Evolutionary conservation across 1,140 invertebrate species (phyloP).

Genomic region (Drosophila fuyamai): DNA sequence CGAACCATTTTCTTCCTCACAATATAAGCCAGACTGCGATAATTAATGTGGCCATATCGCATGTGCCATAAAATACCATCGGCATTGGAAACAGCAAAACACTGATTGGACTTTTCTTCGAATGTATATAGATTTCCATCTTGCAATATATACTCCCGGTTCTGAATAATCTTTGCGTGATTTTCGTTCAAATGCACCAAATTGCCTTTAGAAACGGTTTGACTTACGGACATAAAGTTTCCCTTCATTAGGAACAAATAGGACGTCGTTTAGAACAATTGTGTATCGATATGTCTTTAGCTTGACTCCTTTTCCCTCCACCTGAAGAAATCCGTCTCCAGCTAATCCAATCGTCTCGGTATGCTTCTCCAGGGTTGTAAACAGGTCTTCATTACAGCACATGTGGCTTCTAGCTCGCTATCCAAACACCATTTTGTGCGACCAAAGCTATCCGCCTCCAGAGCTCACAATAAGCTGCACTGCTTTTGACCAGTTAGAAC

Average conservation of each 20-base stretch:
- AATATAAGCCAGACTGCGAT: neutral
- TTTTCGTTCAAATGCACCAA: slow-evolving; percentile 1
- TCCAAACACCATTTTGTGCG: neutral
- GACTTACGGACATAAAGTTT: neutral
- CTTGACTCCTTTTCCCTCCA: neutral
- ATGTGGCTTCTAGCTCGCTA: too few relatives aligned
- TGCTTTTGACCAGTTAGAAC: slow-evolving; percentile 1
- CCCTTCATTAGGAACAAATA: neutral
- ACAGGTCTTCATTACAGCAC: too few relatives aligned
- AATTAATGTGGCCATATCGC: neutral
- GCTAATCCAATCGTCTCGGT: too few relatives aligned
- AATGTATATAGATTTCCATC: neutral
- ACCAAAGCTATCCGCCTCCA: neutral
- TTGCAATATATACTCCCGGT: neutral
- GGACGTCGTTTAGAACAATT: neutral
- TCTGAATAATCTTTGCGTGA: neutral
- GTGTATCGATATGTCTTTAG: neutral
- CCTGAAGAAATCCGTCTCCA: too few relatives aligned
- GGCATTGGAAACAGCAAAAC: neutral
- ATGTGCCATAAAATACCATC: slow-evolving; percentile 1
- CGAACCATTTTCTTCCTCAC: neutral
- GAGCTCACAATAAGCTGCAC: slow-evolving; percentile 5
- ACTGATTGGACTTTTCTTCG: neutral
- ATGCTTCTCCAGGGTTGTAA: too few relatives aligned
- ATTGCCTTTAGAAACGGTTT: slow-evolving; percentile 1